These are phyloP conservation scores for Anisognathus igniventris DNA, from an alignment of 2,797 vertebrate genomes.

Conservation along the genomic window DNA sequence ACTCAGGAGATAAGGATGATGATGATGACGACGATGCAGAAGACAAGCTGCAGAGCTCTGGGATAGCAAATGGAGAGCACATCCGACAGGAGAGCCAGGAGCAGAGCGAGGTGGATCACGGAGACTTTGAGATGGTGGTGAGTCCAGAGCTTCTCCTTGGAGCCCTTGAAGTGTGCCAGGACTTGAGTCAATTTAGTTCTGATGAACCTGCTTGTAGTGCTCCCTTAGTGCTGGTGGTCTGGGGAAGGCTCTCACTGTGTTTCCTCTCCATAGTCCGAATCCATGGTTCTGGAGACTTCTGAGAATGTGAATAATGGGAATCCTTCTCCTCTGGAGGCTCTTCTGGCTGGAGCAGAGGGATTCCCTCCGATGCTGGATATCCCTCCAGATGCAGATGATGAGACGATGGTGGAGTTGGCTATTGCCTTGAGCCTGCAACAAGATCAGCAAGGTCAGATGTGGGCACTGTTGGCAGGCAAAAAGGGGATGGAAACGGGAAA, in stretches of 20 bases:
- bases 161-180: not conserved
- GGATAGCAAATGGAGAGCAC: slow-evolving; percentile 86
- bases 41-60: slow-evolving; percentile 93
- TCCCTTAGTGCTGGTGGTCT: not conserved
- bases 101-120: slow-evolving; percentile 93
- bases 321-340: slow-evolving; percentile 93
- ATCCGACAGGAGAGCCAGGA: slow-evolving; percentile 93
- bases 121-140: slow-evolving; percentile 99
- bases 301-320: slow-evolving; percentile 97
- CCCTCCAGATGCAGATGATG: slow-evolving; percentile 96
- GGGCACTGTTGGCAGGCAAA: not conserved
- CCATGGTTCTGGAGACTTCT: slow-evolving; percentile 96
- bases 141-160: slow-evolving; percentile 58
- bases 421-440: slow-evolving; percentile 97
- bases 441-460: slow-evolving; percentile 90
- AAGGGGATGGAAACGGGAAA: not conserved
- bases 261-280: slow-evolving; percentile 85
- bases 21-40: slow-evolving; percentile 95
- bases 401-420: slow-evolving; percentile 98
- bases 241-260: not conserved
- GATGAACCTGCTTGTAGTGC: not conserved
- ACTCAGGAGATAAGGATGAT: slow-evolving; percentile 95
- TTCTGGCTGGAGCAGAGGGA: slow-evolving; percentile 96
- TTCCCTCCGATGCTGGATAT: slow-evolving; percentile 99
- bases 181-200: not conserved